Evolutionary conservation across 2,797 vertebrate genomes (phyloP), one percentile per base, ranked within the genome.

Genomic region (Macropus fuliginosus): DNA sequence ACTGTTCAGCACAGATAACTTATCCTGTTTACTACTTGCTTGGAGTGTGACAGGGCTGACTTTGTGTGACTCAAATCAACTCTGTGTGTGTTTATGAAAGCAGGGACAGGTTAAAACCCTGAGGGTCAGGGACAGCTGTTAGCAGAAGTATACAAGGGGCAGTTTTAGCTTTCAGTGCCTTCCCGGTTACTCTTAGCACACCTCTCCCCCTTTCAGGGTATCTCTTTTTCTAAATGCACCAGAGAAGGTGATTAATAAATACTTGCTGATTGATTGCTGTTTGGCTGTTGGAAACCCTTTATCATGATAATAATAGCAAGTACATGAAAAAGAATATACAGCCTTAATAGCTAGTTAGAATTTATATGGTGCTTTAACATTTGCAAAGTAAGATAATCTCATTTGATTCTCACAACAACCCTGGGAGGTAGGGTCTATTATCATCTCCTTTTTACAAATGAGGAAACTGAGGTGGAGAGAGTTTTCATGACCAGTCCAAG

Each of bases 11-110:
- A 66, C 90, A 94, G 91, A 90, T 91, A 91, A 94, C 4, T 46
- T 31, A 74, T 28, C 46, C 66, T 91, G 66, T 94, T 93, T 55
- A 34, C 27, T 94, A 55, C 18, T 52, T 50, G 91, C 92, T 56
- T 74, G 34, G 59, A 91, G 55, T 50, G 90, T 90, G 92, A 94
- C 54, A 81, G 91, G 94, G 18, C 31, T 94, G 62, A 92, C 40
- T 96, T 94, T 93, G 40, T 94, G 89, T 10, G 55, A 9, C 50
- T 95, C 74, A 90, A 3, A 89, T 97, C 74, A 95, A 91, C 93
- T 92, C 56, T 54, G 16, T 3, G 3, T 54, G 40, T 81, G 46
- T 46, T n/a, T 62, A 24, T 81, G 74, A 93, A 93, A 66, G 89
- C 66, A 13, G 46, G 52, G 92, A 54, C 12, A 34, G 56, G 28